Percentiles rank a stretch among this genome's conserved stretches.
Conservation (phyloP, 2,888 invertebrate genomes). For the Leptinotarsa peninsularis region DNA sequence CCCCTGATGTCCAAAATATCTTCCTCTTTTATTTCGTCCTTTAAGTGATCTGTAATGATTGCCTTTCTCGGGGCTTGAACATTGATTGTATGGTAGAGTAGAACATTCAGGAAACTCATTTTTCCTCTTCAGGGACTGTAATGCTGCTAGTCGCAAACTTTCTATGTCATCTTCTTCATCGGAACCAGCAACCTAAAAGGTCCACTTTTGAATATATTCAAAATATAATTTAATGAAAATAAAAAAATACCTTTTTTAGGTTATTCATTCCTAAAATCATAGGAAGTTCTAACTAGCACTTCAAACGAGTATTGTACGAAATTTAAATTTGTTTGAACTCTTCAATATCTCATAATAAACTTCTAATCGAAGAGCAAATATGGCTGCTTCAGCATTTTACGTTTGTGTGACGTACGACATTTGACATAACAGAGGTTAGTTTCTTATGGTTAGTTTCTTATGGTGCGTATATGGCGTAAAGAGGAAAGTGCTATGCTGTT, state of each 20-base stretch:
- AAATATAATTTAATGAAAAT: not conserved
- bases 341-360: too few species aligned
- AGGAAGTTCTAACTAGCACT: not conserved
- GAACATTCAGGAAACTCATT: constrained; percentile 32
- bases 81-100: constrained; percentile 6
- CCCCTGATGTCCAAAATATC: constrained; percentile 46
- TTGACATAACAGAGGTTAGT: too few species aligned
- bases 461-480: too few species aligned
- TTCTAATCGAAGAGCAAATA: too few species aligned
- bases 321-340: too few species aligned
- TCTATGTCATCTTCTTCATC: constrained; percentile 70
- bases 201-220: not conserved
- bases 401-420: too few species aligned
- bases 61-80: constrained; percentile 23
- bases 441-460: too few species aligned
- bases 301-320: not conserved
- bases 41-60: constrained; percentile 36
- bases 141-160: constrained; percentile 67
- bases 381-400: too few species aligned
- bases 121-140: constrained; percentile 64
- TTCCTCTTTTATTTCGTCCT: constrained; percentile 48
- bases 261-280: constrained; percentile 15
- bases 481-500: too few species aligned
- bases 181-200: constrained; percentile 58
- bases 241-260: not conserved